These are phyloP conservation scores for Marcusenius ussheri DNA, from an alignment of 2,113 vertebrate genomes.

Conservation along the genomic window DNA sequence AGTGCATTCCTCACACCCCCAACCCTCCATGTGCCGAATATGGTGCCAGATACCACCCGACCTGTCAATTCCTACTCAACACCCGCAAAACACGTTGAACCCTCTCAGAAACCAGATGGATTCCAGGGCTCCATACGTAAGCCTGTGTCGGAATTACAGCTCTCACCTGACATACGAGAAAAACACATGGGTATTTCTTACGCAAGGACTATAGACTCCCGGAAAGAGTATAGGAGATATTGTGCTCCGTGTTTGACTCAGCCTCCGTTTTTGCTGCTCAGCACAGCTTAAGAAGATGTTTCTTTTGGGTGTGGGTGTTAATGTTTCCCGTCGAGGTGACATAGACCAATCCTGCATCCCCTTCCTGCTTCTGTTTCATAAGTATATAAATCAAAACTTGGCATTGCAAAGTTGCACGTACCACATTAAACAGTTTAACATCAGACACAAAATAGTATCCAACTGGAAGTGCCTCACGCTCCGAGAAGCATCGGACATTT, in stretches of 20 bases:
- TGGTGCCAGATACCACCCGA: neutral
- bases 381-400: neutral
- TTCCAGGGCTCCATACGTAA: neutral
- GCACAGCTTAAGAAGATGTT: neutral
- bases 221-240: neutral
- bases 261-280: neutral
- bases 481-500: neutral
- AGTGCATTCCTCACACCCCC: neutral
- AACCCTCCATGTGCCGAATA: neutral
- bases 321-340: neutral
- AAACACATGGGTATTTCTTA: neutral
- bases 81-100: neutral
- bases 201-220: neutral
- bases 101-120: neutral
- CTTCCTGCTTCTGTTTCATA: neutral
- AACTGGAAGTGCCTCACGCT: neutral
- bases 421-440: neutral
- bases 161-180: neutral
- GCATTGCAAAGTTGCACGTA: neutral
- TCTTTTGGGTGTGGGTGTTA: neutral
- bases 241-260: neutral
- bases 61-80: neutral
- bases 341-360: neutral
- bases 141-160: neutral
- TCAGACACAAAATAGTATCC: neutral